Percentiles rank a stretch among this genome's conserved stretches.
Conservation (phyloP, 2,888 invertebrate genomes). For the Agrotis segetum region DNA sequence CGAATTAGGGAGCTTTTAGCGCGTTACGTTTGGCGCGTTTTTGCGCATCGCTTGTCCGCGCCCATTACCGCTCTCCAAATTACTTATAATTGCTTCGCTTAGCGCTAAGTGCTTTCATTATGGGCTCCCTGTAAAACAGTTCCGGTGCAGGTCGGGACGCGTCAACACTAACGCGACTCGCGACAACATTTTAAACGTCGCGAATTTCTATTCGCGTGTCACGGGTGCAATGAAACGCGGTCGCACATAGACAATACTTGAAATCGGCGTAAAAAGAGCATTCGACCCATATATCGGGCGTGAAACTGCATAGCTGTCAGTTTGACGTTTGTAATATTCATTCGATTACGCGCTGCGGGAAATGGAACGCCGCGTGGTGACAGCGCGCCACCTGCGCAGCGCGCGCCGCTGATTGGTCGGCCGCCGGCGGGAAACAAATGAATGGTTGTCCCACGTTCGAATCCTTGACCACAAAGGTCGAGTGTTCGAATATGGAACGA, state of each 20-base stretch:
- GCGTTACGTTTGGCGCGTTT: slow-evolving; percentile 89
- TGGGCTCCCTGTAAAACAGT: slow-evolving; percentile 81
- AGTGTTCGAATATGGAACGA: slow-evolving; percentile 81
- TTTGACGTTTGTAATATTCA: slow-evolving; percentile 89
- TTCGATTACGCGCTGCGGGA: slow-evolving; percentile 87
- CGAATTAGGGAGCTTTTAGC: slow-evolving; percentile 91
- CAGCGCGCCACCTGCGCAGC: slow-evolving; percentile 83
- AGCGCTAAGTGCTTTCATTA: slow-evolving; percentile 91
- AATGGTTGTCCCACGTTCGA: slow-evolving; percentile 73
- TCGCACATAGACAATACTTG: slow-evolving; percentile 76
- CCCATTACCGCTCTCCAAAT: slow-evolving; percentile 89
- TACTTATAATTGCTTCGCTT: slow-evolving; percentile 91
- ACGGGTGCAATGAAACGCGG: slow-evolving; percentile 56
- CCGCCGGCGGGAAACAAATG: slow-evolving; percentile 78
- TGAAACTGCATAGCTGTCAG: slow-evolving; percentile 84
- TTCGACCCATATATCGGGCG: slow-evolving; percentile 82
- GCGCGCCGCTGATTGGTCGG: slow-evolving; percentile 72
- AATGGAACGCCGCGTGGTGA: slow-evolving; percentile 85
- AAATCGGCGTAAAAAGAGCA: slow-evolving; percentile 83
- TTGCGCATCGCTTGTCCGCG: slow-evolving; percentile 89
- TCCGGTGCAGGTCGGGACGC: slow-evolving; percentile 77
- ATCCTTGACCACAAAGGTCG: slow-evolving; percentile 79
- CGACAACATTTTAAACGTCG: slow-evolving; percentile 73
- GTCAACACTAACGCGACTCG: slow-evolving; percentile 78
- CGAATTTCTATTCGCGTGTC: slow-evolving; percentile 54